Conservation (phyloP, 2,113 vertebrate genomes). For the Antechinus flavipes region DNA sequence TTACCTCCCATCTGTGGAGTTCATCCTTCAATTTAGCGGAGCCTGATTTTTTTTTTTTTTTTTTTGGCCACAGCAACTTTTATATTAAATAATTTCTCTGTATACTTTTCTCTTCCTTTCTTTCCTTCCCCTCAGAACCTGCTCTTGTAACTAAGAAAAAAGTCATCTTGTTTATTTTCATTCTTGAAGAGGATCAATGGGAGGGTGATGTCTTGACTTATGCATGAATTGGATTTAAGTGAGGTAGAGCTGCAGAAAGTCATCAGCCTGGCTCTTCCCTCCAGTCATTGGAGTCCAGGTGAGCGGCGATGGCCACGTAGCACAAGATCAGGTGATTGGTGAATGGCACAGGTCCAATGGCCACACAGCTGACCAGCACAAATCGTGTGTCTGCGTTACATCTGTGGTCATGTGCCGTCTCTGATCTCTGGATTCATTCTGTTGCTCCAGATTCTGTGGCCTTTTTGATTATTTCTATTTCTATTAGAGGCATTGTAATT, state of each 20-base stretch:
- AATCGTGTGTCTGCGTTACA: not conserved
- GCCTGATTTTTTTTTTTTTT: not conserved
- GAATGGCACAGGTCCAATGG: not conserved
- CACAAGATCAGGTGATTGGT: no score
- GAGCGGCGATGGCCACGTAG: no score
- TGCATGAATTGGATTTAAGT: not conserved
- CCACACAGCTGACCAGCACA: not conserved
- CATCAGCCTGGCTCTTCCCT: not conserved
- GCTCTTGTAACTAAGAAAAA: not conserved
- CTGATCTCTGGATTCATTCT: not conserved
- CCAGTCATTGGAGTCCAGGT: not conserved
- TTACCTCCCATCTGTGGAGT: not conserved
- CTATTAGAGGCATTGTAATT: not conserved
- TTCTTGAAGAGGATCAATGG: no score
- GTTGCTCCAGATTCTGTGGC: not conserved
- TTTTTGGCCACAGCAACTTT: not conserved
- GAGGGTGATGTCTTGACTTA: not conserved
- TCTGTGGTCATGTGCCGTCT: not conserved
- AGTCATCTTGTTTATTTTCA: not conserved
- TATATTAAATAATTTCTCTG: not conserved
- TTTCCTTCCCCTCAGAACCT: not conserved
- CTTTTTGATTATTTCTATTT: not conserved
- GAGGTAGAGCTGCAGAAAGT: not conserved
- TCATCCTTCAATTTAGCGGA: not conserved
- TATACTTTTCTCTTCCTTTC: not conserved